A percentile compares a stretch with the other conserved stretches of the same genome.
phyloP scores from a whole-genome alignment of 2,113 vertebrate species.

The Cariama cristata region DNA sequence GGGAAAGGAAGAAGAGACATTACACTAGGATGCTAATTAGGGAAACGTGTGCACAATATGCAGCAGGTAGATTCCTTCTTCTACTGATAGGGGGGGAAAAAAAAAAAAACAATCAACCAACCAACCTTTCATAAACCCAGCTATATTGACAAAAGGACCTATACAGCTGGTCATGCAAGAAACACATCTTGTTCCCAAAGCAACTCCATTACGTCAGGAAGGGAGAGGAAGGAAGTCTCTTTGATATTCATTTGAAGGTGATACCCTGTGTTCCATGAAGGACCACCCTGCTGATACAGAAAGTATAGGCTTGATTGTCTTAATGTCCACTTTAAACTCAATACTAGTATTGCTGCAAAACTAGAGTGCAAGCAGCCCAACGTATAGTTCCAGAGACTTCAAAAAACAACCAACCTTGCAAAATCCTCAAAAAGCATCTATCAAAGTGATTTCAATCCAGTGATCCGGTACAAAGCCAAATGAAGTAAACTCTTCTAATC shows the following conservation, averaged over 20 bases:
- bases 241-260: background rate
- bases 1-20: background rate
- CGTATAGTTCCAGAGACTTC: constrained; percentile 65
- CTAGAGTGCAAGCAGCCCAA: constrained; percentile 48
- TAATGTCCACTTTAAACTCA: constrained; percentile 3
- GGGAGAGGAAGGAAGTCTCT: background rate
- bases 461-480: constrained; percentile 78
- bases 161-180: background rate
- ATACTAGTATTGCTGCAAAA: constrained; percentile 13
- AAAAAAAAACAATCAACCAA: background rate
- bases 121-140: background rate
- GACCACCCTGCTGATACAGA: background rate
- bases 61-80: background rate
- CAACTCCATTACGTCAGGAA: background rate
- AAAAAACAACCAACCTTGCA: constrained; percentile 42
- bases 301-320: background rate
- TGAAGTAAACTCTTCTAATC: constrained; percentile 86
- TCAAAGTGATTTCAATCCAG: constrained; percentile 79
- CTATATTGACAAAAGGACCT: background rate
- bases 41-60: fast-evolving
- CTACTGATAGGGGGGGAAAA: background rate
- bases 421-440: constrained; percentile 72
- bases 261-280: background rate
- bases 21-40: background rate
- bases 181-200: background rate